Conservation (phyloP, 2,113 vertebrate genomes). For the Nettapus auritus region DNA sequence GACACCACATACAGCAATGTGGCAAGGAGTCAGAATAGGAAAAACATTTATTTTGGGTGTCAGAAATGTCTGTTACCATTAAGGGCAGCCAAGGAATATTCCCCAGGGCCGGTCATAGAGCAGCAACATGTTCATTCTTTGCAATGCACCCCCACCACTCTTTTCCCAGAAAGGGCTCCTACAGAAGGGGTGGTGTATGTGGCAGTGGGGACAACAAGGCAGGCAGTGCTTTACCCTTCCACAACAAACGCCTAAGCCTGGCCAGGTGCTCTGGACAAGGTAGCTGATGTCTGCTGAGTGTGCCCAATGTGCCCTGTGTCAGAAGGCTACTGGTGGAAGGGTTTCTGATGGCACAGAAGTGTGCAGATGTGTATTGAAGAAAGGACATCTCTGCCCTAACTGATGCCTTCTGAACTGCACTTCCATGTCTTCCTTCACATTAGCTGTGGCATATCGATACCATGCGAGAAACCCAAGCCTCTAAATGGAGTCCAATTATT, state of each 20-base stretch:
- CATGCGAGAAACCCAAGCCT: neutral
- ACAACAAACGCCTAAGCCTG: neutral
- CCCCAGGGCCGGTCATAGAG: accelerated
- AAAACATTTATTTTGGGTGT: neutral
- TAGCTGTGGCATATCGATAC: accelerated
- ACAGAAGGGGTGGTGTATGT: neutral
- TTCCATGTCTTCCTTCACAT: neutral
- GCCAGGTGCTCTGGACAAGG: neutral
- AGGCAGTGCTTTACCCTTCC: neutral
- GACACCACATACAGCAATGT: neutral
- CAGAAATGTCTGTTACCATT: neutral
- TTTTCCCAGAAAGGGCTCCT: neutral
- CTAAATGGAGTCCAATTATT: neutral
- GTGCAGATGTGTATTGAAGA: neutral
- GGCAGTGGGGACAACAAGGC: neutral
- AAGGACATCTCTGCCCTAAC: neutral
- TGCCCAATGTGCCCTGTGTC: neutral
- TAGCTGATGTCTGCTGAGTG: neutral
- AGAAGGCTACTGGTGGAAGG: neutral
- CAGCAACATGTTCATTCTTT: neutral
- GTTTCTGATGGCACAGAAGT: neutral
- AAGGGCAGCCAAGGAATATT: neutral
- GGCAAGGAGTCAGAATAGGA: neutral
- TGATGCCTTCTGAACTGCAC: neutral
- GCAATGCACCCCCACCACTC: neutral